Percentiles rank a stretch among this genome's conserved stretches.
Conservation (phyloP, 2,797 vertebrate genomes). For the Chloroceryle inda region DNA sequence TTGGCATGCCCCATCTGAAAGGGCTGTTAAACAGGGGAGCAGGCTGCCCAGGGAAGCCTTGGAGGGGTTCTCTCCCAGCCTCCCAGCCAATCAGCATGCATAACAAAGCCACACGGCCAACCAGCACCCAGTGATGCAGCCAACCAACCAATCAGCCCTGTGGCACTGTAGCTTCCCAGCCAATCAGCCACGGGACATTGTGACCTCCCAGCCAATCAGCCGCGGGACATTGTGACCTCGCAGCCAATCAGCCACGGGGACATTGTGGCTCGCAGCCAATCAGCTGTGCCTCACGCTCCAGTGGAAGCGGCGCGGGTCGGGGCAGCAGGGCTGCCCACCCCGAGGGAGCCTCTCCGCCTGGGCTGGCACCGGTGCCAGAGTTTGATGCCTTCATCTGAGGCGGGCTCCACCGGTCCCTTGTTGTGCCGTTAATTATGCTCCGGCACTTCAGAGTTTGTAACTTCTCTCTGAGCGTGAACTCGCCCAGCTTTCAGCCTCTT, state of each 20-base stretch:
- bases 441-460: not conserved
- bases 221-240: accelerated
- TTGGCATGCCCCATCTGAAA: not conserved
- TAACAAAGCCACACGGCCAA: not conserved
- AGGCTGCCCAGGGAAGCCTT: no score
- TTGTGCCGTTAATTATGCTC: accelerated
- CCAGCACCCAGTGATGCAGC: not conserved
- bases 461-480: not conserved
- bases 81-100: not conserved
- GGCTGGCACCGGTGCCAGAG: not conserved
- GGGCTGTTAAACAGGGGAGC: no score
- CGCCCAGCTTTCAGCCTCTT: not conserved
- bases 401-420: accelerated
- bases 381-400: accelerated
- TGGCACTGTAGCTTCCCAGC: not conserved
- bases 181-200: accelerated
- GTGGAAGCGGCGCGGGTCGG: accelerated
- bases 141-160: not conserved
- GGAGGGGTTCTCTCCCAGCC: not conserved
- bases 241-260: not conserved
- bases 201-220: not conserved
- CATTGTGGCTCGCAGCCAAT: not conserved
- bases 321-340: not conserved
- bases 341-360: accelerated
- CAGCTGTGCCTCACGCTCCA: not conserved